Evolutionary conservation across 2,113 vertebrate species (phyloP).

Genomic region (Lipophrys pholis): DNA sequence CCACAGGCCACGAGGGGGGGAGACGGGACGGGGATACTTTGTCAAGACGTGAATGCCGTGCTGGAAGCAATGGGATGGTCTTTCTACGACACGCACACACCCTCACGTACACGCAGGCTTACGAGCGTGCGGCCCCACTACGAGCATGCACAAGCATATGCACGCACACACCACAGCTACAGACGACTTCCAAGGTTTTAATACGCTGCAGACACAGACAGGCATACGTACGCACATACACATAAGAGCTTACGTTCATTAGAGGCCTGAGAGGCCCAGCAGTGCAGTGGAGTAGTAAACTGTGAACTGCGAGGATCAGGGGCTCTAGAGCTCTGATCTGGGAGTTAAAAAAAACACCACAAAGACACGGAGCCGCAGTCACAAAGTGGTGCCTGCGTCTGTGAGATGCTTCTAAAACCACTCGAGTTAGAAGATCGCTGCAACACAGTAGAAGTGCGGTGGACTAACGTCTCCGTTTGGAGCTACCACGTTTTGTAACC

Average conservation of each 20-base stretch:
- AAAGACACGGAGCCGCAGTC: slow-evolving; percentile 84
- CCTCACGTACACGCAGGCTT: slow-evolving; percentile 35
- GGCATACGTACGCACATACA: slow-evolving; percentile 34
- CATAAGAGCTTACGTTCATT: slow-evolving; percentile 92
- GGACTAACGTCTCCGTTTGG: slow-evolving; percentile 8
- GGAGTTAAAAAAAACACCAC: slow-evolving; percentile 83
- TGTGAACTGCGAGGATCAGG: slow-evolving; percentile 97
- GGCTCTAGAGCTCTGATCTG: slow-evolving; percentile 99
- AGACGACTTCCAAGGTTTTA: neutral
- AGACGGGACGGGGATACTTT: slow-evolving; percentile 35
- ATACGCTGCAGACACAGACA: slow-evolving; percentile 11
- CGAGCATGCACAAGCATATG: slow-evolving; percentile 45
- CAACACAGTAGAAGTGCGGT: neutral
- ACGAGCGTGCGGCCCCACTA: slow-evolving; percentile 9
- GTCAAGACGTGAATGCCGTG: slow-evolving; percentile 57
- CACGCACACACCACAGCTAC: slow-evolving; percentile 28
- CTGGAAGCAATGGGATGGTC: slow-evolving; percentile 86
- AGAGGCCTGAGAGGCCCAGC: slow-evolving; percentile 91
- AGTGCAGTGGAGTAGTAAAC: slow-evolving; percentile 97
- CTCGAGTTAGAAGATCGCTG: slow-evolving; percentile 29
- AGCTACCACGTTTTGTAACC: slow-evolving; percentile 16
- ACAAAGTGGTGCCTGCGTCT: slow-evolving; percentile 54
- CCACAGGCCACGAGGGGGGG: slow-evolving; percentile 30
- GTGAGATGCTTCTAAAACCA: slow-evolving; percentile 53
- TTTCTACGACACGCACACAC: slow-evolving; percentile 35